Conservation (phyloP, 2,797 vertebrate species). For the Tenualosa thibaudeaui region DNA sequence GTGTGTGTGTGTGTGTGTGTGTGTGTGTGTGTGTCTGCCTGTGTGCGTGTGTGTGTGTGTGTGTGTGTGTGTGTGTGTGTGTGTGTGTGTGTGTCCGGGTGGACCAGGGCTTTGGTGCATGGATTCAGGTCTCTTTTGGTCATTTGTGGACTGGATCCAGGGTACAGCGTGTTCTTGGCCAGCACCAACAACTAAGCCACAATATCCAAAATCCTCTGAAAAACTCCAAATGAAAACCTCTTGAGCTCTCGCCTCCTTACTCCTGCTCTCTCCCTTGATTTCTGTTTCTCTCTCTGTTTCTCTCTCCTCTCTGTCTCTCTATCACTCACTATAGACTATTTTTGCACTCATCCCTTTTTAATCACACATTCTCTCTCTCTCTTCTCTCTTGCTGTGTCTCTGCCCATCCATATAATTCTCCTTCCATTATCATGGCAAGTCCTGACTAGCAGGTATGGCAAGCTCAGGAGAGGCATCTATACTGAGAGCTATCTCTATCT, state of each 20-base stretch:
- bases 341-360: no score
- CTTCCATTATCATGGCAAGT: background rate
- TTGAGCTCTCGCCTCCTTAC: background rate
- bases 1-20: background rate
- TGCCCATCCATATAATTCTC: no score
- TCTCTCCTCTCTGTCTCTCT: background rate
- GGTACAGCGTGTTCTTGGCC: constrained; percentile 73
- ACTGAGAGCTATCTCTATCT: no score
- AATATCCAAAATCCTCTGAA: constrained; percentile 47
- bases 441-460: background rate
- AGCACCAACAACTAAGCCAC: constrained; percentile 50
- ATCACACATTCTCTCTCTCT: background rate
- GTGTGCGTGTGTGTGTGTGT: background rate
- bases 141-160: constrained; percentile 61
- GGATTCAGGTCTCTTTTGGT: constrained; percentile 43
- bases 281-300: background rate
- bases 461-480: background rate
- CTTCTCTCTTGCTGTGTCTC: background rate
- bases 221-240: background rate
- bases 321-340: background rate
- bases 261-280: background rate
- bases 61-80: constrained; percentile 9
- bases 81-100: background rate
- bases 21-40: background rate
- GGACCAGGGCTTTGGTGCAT: constrained; percentile 47